phyloP scores from a whole-genome alignment of 2,888 invertebrate genomes.

The Unio delphinus region DNA sequence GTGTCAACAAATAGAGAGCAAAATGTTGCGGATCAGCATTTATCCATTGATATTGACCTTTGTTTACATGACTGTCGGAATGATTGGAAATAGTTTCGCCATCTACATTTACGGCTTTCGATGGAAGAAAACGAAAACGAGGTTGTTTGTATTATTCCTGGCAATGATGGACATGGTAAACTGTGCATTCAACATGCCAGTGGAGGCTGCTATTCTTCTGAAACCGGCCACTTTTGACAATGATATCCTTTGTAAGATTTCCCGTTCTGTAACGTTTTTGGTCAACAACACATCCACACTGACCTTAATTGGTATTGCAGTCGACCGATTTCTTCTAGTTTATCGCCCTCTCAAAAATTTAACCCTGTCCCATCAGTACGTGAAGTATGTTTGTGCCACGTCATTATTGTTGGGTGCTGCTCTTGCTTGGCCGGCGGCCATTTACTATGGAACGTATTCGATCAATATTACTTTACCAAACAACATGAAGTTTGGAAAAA shows the following conservation, averaged over 20 bases:
- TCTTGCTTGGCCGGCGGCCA: constrained; percentile 31
- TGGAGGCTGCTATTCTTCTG: constrained; percentile 32
- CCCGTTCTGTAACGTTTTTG: constrained; percentile 28
- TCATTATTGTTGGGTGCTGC: constrained; percentile 27
- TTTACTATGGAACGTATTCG: constrained; percentile 34
- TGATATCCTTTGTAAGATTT: constrained; percentile 34
- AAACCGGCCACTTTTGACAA: constrained; percentile 29
- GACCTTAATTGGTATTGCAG: constrained; percentile 31
- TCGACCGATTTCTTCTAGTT: constrained; percentile 33
- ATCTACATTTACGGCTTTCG: constrained; percentile 31
- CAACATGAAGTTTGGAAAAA: constrained; percentile 3
- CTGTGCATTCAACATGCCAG: constrained; percentile 36
- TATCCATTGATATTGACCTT: constrained; percentile 31
- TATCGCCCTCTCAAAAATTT: constrained; percentile 32
- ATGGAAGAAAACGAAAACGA: constrained; percentile 33
- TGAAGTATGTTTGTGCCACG: constrained; percentile 24
- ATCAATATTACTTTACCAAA: constrained; percentile 6
- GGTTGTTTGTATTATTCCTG: constrained; percentile 31
- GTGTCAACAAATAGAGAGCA: neutral
- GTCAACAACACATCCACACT: constrained; percentile 28
- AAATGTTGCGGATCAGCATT: constrained; percentile 19
- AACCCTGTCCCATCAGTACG: constrained; percentile 26
- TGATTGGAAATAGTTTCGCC: constrained; percentile 29
- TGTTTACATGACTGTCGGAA: constrained; percentile 29
- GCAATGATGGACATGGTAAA: constrained; percentile 35